These are phyloP conservation scores for Plutella xylostella DNA, from an alignment of 2,888 invertebrate species.

Conservation along the genomic window DNA sequence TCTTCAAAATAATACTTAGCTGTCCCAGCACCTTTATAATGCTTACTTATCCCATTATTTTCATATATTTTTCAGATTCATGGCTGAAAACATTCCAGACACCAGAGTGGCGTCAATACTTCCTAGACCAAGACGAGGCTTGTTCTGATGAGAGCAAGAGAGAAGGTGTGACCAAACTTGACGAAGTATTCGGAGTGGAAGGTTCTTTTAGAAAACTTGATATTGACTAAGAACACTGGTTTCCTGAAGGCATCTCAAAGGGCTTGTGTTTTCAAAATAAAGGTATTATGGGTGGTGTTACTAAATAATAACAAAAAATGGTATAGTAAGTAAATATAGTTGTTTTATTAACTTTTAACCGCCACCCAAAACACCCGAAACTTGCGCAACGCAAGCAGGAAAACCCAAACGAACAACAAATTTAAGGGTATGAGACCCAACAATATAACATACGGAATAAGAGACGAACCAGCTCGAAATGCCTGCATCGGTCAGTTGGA, in stretches of 20 bases:
- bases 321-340: background rate
- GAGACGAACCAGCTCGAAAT: no score
- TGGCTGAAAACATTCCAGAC: conserved; percentile 3
- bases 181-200: conserved; percentile 7
- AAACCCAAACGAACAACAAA: no score
- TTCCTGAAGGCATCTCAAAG: background rate
- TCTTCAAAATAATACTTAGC: no score
- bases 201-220: conserved; percentile 15
- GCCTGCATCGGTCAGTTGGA: no score
- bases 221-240: conserved; percentile 10
- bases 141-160: conserved; percentile 13
- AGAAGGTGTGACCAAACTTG: background rate
- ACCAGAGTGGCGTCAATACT: conserved; percentile 7
- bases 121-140: conserved; percentile 11
- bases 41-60: background rate
- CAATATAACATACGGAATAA: no score
- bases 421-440: no score
- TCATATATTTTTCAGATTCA: background rate
- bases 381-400: no score
- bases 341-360: no score
- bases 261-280: background rate
- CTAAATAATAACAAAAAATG: background rate
- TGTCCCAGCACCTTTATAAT: background rate
- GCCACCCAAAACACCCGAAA: no score
- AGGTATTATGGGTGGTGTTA: background rate